phyloP scores from a whole-genome alignment of 2,797 vertebrate genomes.

The Crenichthys baileyi region DNA sequence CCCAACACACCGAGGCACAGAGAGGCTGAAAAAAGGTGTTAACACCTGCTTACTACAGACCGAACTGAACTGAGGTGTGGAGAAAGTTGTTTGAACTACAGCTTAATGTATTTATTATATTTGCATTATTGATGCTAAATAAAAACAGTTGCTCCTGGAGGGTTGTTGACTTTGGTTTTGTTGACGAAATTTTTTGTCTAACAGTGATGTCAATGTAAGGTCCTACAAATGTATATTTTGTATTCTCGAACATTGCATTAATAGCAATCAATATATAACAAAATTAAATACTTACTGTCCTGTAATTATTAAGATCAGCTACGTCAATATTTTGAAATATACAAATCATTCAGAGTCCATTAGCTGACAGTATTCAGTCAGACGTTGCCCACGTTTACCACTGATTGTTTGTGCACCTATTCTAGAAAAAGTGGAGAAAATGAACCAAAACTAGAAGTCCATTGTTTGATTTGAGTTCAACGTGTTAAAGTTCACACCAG shows the following conservation, averaged over 20 bases:
- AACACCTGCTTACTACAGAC: background rate
- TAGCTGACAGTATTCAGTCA: too few species aligned
- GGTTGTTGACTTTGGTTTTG: constrained; percentile 3
- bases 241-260: too few species aligned
- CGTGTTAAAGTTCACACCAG: background rate
- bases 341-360: too few species aligned
- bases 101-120: background rate
- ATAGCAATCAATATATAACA: too few species aligned
- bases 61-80: background rate
- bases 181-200: background rate
- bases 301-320: too few species aligned
- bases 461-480: fast-evolving
- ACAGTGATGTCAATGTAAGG: too few species aligned
- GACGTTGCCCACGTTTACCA: too few species aligned
- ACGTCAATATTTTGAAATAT: too few species aligned
- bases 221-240: too few species aligned
- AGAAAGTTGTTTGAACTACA: background rate
- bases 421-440: too few species aligned
- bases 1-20: constrained; percentile 24
- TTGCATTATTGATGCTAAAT: background rate
- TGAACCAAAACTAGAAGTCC: background rate
- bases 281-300: too few species aligned
- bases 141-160: constrained; percentile 3
- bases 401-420: too few species aligned
- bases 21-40: constrained; percentile 4